phyloP scores from a whole-genome alignment of 2,888 invertebrate genomes.

The Plebejus argus region DNA sequence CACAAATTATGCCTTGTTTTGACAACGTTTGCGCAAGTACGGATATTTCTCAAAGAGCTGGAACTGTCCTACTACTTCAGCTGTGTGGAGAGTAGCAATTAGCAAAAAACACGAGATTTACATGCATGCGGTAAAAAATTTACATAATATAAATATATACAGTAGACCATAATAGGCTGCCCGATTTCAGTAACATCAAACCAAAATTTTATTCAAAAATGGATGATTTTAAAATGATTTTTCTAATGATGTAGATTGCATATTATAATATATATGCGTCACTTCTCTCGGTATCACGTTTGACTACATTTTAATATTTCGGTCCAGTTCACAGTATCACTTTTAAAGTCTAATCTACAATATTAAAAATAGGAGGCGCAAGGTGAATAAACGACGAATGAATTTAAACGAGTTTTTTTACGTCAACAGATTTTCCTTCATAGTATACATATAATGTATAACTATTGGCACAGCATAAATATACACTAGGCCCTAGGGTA shows the following conservation, averaged over 20 bases:
- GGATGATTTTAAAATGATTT: too few relatives aligned
- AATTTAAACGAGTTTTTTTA: not conserved
- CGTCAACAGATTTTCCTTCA: not conserved
- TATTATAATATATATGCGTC: not conserved
- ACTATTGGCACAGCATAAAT: not conserved
- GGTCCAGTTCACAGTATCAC: not conserved
- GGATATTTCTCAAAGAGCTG: not conserved
- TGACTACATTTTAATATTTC: slow-evolving; percentile 1
- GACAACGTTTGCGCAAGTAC: slow-evolving; percentile 5
- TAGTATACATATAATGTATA: too few relatives aligned
- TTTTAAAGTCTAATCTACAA: not conserved
- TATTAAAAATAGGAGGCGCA: not conserved
- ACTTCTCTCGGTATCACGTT: slow-evolving; percentile 9
- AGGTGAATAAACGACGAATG: slow-evolving; percentile 10
- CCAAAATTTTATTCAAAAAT: too few relatives aligned
- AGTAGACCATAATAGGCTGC: not conserved
- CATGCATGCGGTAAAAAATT: not conserved
- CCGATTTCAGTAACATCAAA: not conserved
- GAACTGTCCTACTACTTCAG: not conserved
- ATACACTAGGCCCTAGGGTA: not conserved
- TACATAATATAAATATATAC: not conserved
- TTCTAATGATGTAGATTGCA: too few relatives aligned
- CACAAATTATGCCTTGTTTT: not conserved
- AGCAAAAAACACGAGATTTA: not conserved
- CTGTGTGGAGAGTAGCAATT: not conserved